These are phyloP conservation scores for Loxodonta africana DNA, from an alignment of 2,113 vertebrate species.

Conservation along the genomic window DNA sequence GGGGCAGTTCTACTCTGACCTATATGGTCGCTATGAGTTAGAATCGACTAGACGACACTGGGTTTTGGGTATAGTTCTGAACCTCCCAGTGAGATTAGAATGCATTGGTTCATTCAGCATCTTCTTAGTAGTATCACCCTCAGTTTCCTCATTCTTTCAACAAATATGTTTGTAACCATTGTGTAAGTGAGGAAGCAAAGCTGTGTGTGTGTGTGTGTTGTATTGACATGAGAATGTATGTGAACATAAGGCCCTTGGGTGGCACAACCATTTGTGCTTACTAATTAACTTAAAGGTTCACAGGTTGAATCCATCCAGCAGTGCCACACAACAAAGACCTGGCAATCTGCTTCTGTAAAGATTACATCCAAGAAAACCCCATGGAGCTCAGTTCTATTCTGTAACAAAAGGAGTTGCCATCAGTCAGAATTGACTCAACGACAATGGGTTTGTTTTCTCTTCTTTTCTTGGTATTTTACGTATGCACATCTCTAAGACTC, in stretches of 20 bases:
- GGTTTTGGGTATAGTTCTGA: not conserved
- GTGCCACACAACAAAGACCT: not conserved
- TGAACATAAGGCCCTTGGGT: no score
- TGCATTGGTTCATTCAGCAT: not conserved
- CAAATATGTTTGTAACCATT: not conserved
- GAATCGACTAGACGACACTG: no score
- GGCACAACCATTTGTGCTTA: no score
- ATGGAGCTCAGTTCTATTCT: not conserved
- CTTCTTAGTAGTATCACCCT: not conserved
- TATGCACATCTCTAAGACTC: accelerated
- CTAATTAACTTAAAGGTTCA: no score
- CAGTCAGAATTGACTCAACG: not conserved
- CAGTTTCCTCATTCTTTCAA: not conserved
- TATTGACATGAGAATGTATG: not conserved
- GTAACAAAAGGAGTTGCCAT: not conserved
- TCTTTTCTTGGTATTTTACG: no score
- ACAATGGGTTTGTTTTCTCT: no score
- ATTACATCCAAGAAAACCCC: not conserved
- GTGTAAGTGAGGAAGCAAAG: not conserved
- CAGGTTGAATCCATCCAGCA: no score
- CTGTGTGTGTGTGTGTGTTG: not conserved
- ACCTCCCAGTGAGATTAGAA: not conserved
- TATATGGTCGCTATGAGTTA: no score
- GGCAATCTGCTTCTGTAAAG: no score
- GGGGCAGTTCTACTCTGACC: no score